Base-by-base conservation (phyloP, 2,113 vertebrate genomes). In the Dipodomys ordii region DNA sequence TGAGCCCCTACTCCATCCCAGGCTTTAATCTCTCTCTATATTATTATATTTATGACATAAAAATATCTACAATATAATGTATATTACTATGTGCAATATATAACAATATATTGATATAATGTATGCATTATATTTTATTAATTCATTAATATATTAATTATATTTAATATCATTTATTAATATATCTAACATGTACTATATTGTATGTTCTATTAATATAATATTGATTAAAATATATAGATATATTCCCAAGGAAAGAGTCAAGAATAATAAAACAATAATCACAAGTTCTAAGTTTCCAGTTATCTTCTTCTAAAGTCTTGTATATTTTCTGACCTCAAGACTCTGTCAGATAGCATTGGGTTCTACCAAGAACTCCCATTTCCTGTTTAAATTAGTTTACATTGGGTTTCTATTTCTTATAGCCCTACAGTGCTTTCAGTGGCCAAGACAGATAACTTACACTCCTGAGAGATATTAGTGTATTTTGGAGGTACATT, bases 301-400 rank as follows among this genome's bases (percentile, higher is more conserved):
- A 68, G 6, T 78, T n/a, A 57, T 90, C 44, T 74, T 22, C 44
- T 86, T 35, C 74, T 64, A 81, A 79, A 90, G 19, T 20, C 79
- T 28, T 90, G 57, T 81, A 23, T 90, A 44, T 64, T 92, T 94
- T 92, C 88, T 73, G 35, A 81, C 46, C 60, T 69, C 57, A 57
- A 65, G 22, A 57, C 16, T 73, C 57, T 64, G 39, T 68, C n/a
- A 80, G 22, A 84, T 78, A 84, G 53, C 67, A 10, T 15, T 78
- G 7, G 77, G 23, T 87, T 88, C 60, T 68, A 90, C 73, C 35
- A 78, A 93, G 46, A 93, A 80, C n/a, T 92, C 81, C 27, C 32
- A 83, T 92, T 89, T 93, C 87, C 57, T 87, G 64, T 53, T 87
- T 93, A 81, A 67, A 68, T 73, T 62, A 39, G 22, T 92, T 95